Percentiles rank a stretch among this genome's conserved stretches.
These are phyloP conservation scores for Apis mellifera DNA, from an alignment of 1,140 invertebrate genomes.

Conservation along the genomic window Amel_HAv3.1 CM009931.2:669001-669500, in stretches of 20 bases:
- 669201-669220: conserved; percentile 47
- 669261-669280: conserved; percentile 61
- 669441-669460: conserved; percentile 55
- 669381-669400: conserved; percentile 62
- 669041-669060: too few species aligned
- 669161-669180: not conserved
- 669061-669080: conserved; percentile 33
- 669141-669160: not conserved
- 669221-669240: conserved; percentile 27
- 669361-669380: conserved; percentile 62
- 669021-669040: too few species aligned
- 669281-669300: conserved; percentile 54
- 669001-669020: too few species aligned
- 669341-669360: conserved; percentile 63
- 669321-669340: conserved; percentile 10
- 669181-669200: conserved; percentile 51
- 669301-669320: too few species aligned
- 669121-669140: too few species aligned
- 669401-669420: conserved; percentile 50
- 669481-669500: conserved; percentile 56
- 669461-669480: conserved; percentile 50
- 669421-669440: conserved; percentile 39
- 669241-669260: conserved; percentile 50
- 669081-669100: not conserved
- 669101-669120: not conserved